These are phyloP conservation scores for Phalloptychus januarius DNA, from an alignment of 2,797 vertebrate genomes.

Conservation along the genomic window DNA sequence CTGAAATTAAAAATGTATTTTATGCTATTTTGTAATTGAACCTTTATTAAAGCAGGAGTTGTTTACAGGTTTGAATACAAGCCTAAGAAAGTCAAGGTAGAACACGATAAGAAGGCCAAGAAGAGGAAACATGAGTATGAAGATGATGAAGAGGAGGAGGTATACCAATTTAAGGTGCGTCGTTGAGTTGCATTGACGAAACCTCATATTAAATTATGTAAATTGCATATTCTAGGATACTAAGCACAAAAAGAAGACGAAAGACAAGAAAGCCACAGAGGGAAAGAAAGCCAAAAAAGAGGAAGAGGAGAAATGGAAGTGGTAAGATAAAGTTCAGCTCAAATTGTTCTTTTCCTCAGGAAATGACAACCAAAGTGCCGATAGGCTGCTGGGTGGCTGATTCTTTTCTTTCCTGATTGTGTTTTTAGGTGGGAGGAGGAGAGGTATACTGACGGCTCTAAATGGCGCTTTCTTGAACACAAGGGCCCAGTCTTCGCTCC, in stretches of 20 bases:
- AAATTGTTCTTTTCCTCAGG: constrained; percentile 26
- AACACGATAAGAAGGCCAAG: constrained; percentile 92
- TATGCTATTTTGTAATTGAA: neutral
- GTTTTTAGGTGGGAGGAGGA: constrained; percentile 94
- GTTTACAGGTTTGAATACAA: constrained; percentile 87
- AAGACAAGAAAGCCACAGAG: constrained; percentile 84
- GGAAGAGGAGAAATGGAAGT: constrained; percentile 97
- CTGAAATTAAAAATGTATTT: neutral
- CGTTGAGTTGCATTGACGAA: constrained; percentile 5
- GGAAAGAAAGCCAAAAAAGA: constrained; percentile 95
- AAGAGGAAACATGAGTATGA: constrained; percentile 91
- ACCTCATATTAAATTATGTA: neutral
- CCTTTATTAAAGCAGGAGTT: neutral
- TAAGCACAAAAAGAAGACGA: constrained; percentile 92
- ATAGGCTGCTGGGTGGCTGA: neutral
- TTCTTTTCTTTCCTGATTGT: constrained; percentile 15
- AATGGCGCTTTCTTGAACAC: constrained; percentile 97
- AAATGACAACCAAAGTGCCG: constrained; percentile 7
- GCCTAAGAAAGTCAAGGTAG: constrained; percentile 90
- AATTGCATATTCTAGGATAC: constrained; percentile 76
- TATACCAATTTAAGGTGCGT: constrained; percentile 14
- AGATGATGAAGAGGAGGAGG: constrained; percentile 89
- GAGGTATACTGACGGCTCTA: constrained; percentile 92
- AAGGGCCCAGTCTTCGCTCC: constrained; percentile 95
- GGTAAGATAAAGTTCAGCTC: constrained; percentile 69